phyloP scores from a whole-genome alignment of 2,888 invertebrate genomes.

The Tridacna crocea region DNA sequence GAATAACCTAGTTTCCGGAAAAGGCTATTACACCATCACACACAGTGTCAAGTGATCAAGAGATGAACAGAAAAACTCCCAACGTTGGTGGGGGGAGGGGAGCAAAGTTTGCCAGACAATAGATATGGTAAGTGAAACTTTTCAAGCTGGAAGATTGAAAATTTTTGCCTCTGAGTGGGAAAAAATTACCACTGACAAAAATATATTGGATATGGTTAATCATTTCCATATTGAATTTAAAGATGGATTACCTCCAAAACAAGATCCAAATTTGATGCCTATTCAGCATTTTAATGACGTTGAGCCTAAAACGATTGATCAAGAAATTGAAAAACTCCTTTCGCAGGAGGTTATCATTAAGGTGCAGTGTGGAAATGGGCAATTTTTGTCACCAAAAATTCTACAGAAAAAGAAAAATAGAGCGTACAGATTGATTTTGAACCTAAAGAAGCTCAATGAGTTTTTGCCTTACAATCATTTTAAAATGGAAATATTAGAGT shows the following conservation, averaged over 20 bases:
- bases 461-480: too few relatives aligned
- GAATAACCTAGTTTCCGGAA: too few relatives aligned
- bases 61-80: not conserved
- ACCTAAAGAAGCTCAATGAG: not conserved
- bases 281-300: not conserved
- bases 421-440: not conserved
- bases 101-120: not conserved
- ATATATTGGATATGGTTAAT: not conserved
- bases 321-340: not conserved
- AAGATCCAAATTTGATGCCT: not conserved
- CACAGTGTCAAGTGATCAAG: not conserved
- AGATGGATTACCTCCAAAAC: not conserved
- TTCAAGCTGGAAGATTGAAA: not conserved
- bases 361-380: not conserved
- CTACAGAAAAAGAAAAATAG: slow-evolving; percentile 1
- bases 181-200: not conserved
- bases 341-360: not conserved
- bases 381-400: slow-evolving; percentile 8
- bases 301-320: not conserved
- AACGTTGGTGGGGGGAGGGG: not conserved
- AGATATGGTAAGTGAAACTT: not conserved
- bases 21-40: not conserved
- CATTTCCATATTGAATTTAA: not conserved
- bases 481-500: not conserved
- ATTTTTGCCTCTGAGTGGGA: not conserved